Conservation (phyloP, 2,888 invertebrate species). For the Yponomeuta plumbellus region DNA sequence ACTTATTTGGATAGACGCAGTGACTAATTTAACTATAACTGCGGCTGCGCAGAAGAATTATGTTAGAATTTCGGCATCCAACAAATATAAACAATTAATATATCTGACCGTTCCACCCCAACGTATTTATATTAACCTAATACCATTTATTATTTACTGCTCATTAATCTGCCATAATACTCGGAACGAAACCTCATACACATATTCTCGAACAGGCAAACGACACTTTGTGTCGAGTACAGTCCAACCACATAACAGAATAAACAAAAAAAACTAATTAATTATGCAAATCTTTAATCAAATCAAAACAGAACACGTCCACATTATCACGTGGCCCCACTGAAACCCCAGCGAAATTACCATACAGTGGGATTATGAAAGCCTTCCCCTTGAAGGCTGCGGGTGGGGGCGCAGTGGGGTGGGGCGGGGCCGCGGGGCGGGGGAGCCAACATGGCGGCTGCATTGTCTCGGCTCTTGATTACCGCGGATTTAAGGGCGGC, state of each 20-base stretch:
- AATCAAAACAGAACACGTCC: not conserved
- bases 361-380: slow-evolving; percentile 12
- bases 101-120: too few species aligned
- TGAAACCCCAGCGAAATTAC: slow-evolving; percentile 12
- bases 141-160: too few species aligned
- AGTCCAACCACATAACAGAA: not conserved
- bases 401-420: slow-evolving; percentile 32
- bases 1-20: too few species aligned
- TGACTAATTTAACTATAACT: too few species aligned
- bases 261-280: not conserved
- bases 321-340: not conserved
- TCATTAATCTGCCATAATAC: too few species aligned
- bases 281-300: not conserved
- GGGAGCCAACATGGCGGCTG: slow-evolving; percentile 59
- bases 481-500: slow-evolving; percentile 63
- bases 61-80: too few species aligned
- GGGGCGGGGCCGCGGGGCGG: slow-evolving; percentile 31
- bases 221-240: too few species aligned
- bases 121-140: too few species aligned
- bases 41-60: too few species aligned
- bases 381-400: slow-evolving; percentile 35
- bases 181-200: too few species aligned
- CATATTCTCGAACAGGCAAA: too few species aligned
- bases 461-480: slow-evolving; percentile 70
- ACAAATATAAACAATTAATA: too few species aligned